Base-by-base conservation (phyloP, 2,113 vertebrate genomes). In the Dipodomys spectabilis region DNA sequence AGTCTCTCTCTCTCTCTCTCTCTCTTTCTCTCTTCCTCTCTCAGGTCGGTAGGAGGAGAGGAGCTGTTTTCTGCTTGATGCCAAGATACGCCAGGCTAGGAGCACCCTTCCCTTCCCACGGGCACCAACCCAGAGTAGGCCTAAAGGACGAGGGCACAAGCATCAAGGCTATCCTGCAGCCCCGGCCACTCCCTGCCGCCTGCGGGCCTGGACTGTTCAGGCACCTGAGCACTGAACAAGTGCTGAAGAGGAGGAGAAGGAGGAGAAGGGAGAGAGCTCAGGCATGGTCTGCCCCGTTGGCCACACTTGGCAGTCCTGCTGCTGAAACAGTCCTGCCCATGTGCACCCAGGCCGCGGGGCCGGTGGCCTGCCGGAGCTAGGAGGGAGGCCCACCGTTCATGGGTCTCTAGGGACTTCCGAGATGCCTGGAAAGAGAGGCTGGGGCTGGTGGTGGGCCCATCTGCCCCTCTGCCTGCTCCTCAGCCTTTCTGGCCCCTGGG, bases 391-490 rank as follows among this genome's bases (percentile, higher is more conserved):
- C 39, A 64, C 69, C 5, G 0, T 97, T 82, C 95, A 97, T 97
- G 97, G 97, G 87, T 95, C 95, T 96, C 96, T 98, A 97, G 96
- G 96, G 65, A 13, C 86, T 84, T 97, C 45, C 96, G 97, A 97
- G 89, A 98, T 98, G 98, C 97, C 97, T 73, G 95, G 97, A 96
- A 97, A 97, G 96, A 97, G 93, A 90, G 93, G 95, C 95, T 91
- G 92, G 95, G 96, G 35, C 93, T 97, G 98, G 96, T 95, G 97
- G 98, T 89, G 98, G 98, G 97, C 98, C 95, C 96, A 39, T 94
- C 97, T 98, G 86, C 98, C 98, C 94, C 96, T 98, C 88, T 98
- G 97, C 92, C 97, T 98, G 87, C 95, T 98, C 93, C 96, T 98
- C 94, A 97, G 98, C 95, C 95, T 97, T 74, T 98, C 93, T n/a